Evolutionary conservation across 2,797 vertebrate genomes (phyloP).

Genomic region (Neomorphus geoffroyi): DNA sequence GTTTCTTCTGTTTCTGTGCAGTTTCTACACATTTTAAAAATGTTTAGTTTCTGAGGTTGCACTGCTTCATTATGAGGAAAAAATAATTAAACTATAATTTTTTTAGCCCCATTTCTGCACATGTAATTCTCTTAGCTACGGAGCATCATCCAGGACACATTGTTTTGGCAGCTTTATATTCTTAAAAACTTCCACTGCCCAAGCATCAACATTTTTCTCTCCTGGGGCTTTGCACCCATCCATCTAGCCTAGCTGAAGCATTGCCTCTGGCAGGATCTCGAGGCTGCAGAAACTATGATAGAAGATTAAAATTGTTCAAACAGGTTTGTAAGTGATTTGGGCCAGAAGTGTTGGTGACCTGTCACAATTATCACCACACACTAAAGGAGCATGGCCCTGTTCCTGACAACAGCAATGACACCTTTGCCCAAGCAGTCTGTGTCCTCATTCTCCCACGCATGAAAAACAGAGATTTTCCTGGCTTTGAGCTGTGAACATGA

Average conservation of each 20-base stretch:
- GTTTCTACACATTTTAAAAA: neutral
- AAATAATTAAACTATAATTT: neutral
- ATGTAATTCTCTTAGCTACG: neutral
- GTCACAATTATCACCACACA: fast-evolving
- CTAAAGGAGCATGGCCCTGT: fast-evolving
- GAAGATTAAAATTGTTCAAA: neutral
- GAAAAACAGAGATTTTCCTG: neutral
- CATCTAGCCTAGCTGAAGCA: neutral
- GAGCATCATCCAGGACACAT: neutral
- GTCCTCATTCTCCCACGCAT: neutral
- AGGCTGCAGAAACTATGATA: neutral
- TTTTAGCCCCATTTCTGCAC: neutral
- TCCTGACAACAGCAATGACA: neutral
- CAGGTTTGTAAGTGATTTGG: fast-evolving
- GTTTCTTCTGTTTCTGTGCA: neutral
- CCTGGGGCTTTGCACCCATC: neutral
- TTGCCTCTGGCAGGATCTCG: neutral
- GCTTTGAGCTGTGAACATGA: neutral
- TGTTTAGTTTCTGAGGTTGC: neutral
- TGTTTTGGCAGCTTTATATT: neutral
- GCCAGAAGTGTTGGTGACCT: neutral
- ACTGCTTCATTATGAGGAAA: neutral
- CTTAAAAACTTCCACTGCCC: no score
- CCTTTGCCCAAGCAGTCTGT: neutral
- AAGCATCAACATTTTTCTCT: neutral